Base-by-base conservation (phyloP, 2,113 vertebrate genomes). In the Balaeniceps rex region DNA sequence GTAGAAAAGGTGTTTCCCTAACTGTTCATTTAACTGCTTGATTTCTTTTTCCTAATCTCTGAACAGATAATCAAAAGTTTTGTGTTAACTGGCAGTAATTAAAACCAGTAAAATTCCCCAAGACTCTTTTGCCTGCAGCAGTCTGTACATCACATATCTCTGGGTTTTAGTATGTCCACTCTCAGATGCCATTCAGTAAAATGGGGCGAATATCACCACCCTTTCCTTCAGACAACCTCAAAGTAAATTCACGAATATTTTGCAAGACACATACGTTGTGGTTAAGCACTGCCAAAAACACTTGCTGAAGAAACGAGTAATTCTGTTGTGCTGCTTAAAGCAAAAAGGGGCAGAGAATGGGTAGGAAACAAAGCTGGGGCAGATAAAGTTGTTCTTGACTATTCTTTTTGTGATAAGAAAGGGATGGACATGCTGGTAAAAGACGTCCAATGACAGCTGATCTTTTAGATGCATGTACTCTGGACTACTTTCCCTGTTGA, bases 101-200 rank as follows among this genome's bases (percentile, higher is more conserved):
- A 49, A 77, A 51, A 8, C 19, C 76, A 80, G 5, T 17, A n/a
- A 40, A 70, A 55, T 55, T 64, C 15, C 10, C 3, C 9, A 42
- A 66, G 52, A 64, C 4, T 9, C 3, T 58, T 60, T 75, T 63
- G 11, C 9, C 46, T 47, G 17, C 15, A 71, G n/a, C 4, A 42
- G 7, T 42, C 16, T 54, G 17, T 58, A 25, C 0, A 1, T 42
- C 29, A 4, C 3, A 3, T 26, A 36, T 28, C 4, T 72, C 11
- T 70, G 28, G 7, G 3, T 51, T 95, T 80, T 33, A 54, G 11
- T 11, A 7, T 11, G 5, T 51, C 24, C 10, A 13, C 9, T 22
- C 19, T 83, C 15, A 4, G 24, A 31, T 69, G 21, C 4, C 38
- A 19, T 88, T 83, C 52, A 46, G 10, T 63, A 54, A 85, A 78